Evolutionary conservation across 2,113 vertebrate species (phyloP), one percentile per base, ranked within the genome.

Genomic region (Crotophaga sulcirostris): DNA sequence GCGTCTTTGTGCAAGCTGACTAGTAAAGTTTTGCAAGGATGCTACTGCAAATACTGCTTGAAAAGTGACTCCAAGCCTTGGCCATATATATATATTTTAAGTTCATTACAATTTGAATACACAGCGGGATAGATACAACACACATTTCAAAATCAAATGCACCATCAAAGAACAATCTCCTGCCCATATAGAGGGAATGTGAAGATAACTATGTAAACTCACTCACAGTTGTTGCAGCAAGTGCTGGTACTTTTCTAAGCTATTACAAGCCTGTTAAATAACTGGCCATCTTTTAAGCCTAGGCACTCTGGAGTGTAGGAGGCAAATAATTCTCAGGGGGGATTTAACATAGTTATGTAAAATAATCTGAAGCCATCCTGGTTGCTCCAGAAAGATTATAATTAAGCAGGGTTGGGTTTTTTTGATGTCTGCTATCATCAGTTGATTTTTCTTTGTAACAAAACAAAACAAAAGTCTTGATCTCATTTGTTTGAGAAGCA

Each of bases 271-370:
- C 79, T 94, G 94, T 97, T 97, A 96, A 97, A 95, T 97, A 97
- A 97, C 96, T 96, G 96, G 58, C 86, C 96, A 87, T 96, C 95
- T 90, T 93, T 94, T 93, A 96, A 97, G 91, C 96, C 94, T 83
- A 67, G 83, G 87, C 91, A 95, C 87, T 88, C 96, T 72, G 91
- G 80, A 82, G 96, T 76, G 94, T 96, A 90, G 96, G 96, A 97
- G 91, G 97, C 31, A 2, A 95, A 94, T 95, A 92, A 93, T 94
- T 97, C 95, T 89, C 88, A 72, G 67, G 60, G 67, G 93, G 78
- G 94, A 96, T 96, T 97, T 96, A 97, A 96, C 92, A 84, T 72
- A 90, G 95, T 96, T 97, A 96, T 96, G 84, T 97, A 97, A 97
- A 97, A 96, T 94, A 96, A 96, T 95, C 93, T 95, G 87, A 96